Base-by-base conservation (phyloP, 2,888 invertebrate species). In the Nomada lathburiana region DNA sequence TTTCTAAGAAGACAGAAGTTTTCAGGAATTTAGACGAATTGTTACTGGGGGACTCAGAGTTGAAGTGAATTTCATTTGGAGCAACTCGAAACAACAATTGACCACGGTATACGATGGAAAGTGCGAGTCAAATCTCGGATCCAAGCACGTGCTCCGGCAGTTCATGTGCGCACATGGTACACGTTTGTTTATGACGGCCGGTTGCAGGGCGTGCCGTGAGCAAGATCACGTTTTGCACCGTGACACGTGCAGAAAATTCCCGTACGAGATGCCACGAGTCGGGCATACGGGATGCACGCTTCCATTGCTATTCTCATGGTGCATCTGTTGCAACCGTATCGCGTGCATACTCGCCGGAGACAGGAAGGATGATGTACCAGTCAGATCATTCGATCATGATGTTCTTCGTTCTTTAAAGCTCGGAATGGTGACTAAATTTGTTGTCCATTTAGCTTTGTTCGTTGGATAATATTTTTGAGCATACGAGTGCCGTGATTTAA, bases 191-290 rank as follows among this genome's bases (percentile, higher is more conserved):
- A 72, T 72, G 68, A 71, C 47, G 13, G 4, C 50, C 44, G 44
- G 18, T 60, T 42, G 53, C n/a, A 55, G 65, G 77, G 77, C 62
- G 85, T 77, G 81, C 26, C 76, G 42, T 68, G 65, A 20, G 50
- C 52, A 62, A 47, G 71, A 76, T 71, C 78, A 84, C 78, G 82
- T 84, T 76, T 72, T n/a, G 76, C 74, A 69, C 59, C 60, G 42
- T 62, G 82, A 74, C 85, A 86, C 82, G 85, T 79, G 85, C 73
- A 80, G 77, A 85, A 81, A 85, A 79, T 77, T 82, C 70, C 63
- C 69, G 72, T 76, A 81, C 76, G 29, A 47, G 20, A 20, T n/a
- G 29, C n/a, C 42, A 82, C 73, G 60, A 62, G 57, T 59, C 65
- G 67, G 26, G 74, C 76, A 78, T 70, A 70, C 50, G 42, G 36